A percentile compares a stretch with the other conserved stretches of the same genome.
Conservation (phyloP, 1,140 invertebrate genomes). For the Panulirus ornatus region DNA sequence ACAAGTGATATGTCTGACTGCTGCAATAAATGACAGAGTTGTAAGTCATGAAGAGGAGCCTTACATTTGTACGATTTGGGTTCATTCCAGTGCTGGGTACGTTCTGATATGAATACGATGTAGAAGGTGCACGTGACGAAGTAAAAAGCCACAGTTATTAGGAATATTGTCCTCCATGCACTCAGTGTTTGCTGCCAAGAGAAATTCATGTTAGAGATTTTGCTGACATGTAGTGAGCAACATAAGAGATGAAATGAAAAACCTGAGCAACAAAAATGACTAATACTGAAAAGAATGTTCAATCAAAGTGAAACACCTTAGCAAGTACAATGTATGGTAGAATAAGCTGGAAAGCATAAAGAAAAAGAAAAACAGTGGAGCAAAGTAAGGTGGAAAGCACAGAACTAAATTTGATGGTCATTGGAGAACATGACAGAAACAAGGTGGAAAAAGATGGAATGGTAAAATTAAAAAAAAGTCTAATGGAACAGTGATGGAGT, state of each 20-base stretch:
- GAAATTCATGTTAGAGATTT: not conserved
- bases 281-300: too few relatives aligned
- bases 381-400: not conserved
- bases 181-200: slow-evolving; percentile 52
- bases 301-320: not conserved
- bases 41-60: not conserved
- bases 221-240: not conserved
- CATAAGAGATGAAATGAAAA: too few relatives aligned
- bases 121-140: slow-evolving; percentile 46
- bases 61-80: slow-evolving; percentile 35
- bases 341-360: not conserved
- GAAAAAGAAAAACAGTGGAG: not conserved
- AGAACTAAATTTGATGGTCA: too few relatives aligned
- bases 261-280: not conserved
- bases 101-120: slow-evolving; percentile 38
- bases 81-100: slow-evolving; percentile 55
- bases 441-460: too few relatives aligned
- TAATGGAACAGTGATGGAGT: too few relatives aligned
- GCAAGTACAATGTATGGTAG: not conserved
- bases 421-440: too few relatives aligned
- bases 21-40: not conserved
- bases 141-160: slow-evolving; percentile 37
- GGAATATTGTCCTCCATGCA: slow-evolving; percentile 54
- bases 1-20: too few relatives aligned
- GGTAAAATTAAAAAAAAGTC: too few relatives aligned